phyloP scores from a whole-genome alignment of 2,797 vertebrate species.

The Phataginus tetradactyla region DNA sequence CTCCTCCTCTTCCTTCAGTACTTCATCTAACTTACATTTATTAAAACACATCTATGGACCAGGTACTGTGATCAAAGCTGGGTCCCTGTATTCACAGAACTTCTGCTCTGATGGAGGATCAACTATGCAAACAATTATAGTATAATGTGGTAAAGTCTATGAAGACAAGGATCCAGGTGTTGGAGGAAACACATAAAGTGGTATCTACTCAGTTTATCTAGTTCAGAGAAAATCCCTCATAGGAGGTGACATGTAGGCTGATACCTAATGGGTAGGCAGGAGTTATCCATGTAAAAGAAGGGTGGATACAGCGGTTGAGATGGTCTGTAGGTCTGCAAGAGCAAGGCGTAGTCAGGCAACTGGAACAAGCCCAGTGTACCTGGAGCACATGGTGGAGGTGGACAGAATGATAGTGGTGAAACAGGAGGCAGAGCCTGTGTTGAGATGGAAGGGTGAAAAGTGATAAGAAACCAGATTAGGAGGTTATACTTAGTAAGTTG shows the following conservation, averaged over 20 bases:
- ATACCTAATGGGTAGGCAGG: neutral
- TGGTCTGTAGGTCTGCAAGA: neutral
- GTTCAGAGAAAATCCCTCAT: neutral
- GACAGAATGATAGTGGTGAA: neutral
- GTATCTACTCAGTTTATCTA: neutral
- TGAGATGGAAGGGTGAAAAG: neutral
- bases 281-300: neutral
- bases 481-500: neutral
- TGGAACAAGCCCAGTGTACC: neutral
- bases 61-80: neutral
- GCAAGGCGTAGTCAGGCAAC: neutral
- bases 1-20: neutral
- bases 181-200: neutral
- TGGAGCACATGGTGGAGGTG: accelerated
- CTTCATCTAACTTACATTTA: neutral
- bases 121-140: neutral
- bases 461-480: neutral
- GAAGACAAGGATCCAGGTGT: neutral
- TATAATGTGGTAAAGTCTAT: neutral
- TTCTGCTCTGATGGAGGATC: neutral
- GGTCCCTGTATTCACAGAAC: neutral
- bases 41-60: neutral
- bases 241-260: neutral
- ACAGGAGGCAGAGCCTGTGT: neutral
- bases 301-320: neutral